phyloP scores from a whole-genome alignment of 2,888 invertebrate species.

The Proisotoma minuta region DNA sequence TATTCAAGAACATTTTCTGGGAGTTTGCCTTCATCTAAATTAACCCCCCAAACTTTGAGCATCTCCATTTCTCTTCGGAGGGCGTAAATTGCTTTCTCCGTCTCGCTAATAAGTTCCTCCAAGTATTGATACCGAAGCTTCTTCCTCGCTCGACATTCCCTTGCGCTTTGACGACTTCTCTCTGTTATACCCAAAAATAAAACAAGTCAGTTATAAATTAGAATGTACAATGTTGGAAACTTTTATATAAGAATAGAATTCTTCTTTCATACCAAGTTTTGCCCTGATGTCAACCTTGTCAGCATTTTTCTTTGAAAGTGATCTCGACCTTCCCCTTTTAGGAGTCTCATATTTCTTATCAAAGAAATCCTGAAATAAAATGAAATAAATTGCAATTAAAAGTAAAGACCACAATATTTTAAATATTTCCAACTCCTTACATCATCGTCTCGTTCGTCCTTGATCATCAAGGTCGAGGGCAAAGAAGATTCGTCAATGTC shows the following conservation, averaged over 20 bases:
- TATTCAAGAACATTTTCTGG: slow-evolving; percentile 64
- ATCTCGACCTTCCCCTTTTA: slow-evolving; percentile 81
- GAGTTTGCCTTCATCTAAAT: slow-evolving; percentile 72
- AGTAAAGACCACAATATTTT: not conserved
- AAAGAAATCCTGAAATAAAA: slow-evolving; percentile 11
- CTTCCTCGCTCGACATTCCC: slow-evolving; percentile 94
- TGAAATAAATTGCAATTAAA: no score
- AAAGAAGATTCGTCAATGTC: slow-evolving; percentile 37
- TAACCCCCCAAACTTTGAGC: slow-evolving; percentile 70
- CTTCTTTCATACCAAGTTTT: slow-evolving; percentile 65
- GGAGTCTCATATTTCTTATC: slow-evolving; percentile 64
- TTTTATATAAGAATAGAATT: not conserved
- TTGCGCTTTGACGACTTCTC: slow-evolving; percentile 91
- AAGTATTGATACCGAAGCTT: slow-evolving; percentile 94
- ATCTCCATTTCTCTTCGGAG: slow-evolving; percentile 84
- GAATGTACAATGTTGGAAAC: not conserved
- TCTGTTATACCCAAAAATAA: slow-evolving; percentile 57
- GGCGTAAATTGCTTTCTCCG: slow-evolving; percentile 85
- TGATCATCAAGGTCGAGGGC: slow-evolving; percentile 33
- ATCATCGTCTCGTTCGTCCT: slow-evolving; percentile 44
- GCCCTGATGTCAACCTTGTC: slow-evolving; percentile 92
- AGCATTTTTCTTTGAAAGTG: slow-evolving; percentile 62
- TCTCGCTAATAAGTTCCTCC: slow-evolving; percentile 86
- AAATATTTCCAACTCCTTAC: slow-evolving; percentile 17
- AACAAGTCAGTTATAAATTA: slow-evolving; percentile 2